phyloP scores from a whole-genome alignment of 2,888 invertebrate genomes.

The Ormyrus labotus region DNA sequence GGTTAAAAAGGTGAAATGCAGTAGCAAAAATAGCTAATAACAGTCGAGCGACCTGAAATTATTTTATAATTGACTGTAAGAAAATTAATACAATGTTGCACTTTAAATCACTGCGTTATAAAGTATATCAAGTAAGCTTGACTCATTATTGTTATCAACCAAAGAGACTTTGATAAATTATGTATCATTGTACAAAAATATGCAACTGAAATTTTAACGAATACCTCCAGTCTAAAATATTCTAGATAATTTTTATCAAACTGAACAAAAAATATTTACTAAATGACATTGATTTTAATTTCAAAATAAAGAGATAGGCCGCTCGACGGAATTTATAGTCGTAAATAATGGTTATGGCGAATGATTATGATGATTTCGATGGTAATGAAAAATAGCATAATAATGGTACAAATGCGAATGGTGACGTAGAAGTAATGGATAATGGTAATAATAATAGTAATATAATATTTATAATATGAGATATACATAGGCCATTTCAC shows the following conservation, averaged over 20 bases:
- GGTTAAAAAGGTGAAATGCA: constrained; percentile 19
- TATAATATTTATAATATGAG: constrained; percentile 63
- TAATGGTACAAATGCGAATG: constrained; percentile 41
- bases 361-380: constrained; percentile 50
- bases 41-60: constrained; percentile 43
- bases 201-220: too few species aligned
- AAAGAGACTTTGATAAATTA: too few species aligned
- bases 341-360: not conserved
- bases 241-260: too few species aligned
- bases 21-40: constrained; percentile 13
- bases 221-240: too few species aligned
- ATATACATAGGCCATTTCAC: constrained; percentile 75
- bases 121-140: too few species aligned
- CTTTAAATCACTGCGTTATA: too few species aligned
- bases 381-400: constrained; percentile 50
- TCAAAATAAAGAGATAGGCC: not conserved
- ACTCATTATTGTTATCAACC: too few species aligned
- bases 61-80: constrained; percentile 34
- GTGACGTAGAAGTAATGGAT: constrained; percentile 42
- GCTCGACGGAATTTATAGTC: constrained; percentile 4
- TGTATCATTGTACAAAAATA: too few species aligned
- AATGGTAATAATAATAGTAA: constrained; percentile 61
- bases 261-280: too few species aligned
- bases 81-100: not conserved
- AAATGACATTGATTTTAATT: too few species aligned